These are phyloP conservation scores for Margaritifera margaritifera DNA, from an alignment of 2,888 invertebrate genomes.

Conservation along the genomic window DNA sequence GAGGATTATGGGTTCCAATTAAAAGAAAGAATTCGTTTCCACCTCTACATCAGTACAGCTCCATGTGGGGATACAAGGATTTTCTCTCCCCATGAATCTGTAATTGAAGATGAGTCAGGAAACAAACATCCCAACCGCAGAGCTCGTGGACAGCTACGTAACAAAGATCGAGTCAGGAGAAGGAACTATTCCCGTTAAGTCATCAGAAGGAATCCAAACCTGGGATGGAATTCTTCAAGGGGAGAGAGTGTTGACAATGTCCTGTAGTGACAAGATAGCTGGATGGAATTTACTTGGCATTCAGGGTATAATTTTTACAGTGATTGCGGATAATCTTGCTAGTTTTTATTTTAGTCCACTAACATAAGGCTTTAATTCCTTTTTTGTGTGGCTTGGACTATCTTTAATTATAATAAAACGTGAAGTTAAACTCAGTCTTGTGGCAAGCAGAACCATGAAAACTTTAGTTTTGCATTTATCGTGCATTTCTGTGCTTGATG, in stretches of 20 bases:
- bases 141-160: constrained; percentile 88
- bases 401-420: no score
- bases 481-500: no score
- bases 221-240: constrained; percentile 74
- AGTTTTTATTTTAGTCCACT: no score
- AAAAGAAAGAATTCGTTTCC: constrained; percentile 85
- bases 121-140: constrained; percentile 71
- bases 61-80: constrained; percentile 97
- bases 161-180: constrained; percentile 98
- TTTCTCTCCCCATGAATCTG: constrained; percentile 88
- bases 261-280: constrained; percentile 74
- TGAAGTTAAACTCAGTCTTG: no score
- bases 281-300: constrained; percentile 74
- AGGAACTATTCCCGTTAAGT: constrained; percentile 69
- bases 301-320: constrained; percentile 68
- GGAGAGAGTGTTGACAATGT: constrained; percentile 74
- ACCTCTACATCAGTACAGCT: constrained; percentile 96
- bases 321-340: neutral
- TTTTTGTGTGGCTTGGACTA: no score
- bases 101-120: constrained; percentile 71
- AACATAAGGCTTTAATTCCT: no score
- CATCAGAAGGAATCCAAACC: constrained; percentile 67
- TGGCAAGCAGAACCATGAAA: no score
- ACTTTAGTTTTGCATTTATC: no score
- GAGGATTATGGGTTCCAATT: constrained; percentile 73